Evolutionary conservation across 2,797 vertebrate species (phyloP).

Genomic region (Orientallactaga sibirica): DNA sequence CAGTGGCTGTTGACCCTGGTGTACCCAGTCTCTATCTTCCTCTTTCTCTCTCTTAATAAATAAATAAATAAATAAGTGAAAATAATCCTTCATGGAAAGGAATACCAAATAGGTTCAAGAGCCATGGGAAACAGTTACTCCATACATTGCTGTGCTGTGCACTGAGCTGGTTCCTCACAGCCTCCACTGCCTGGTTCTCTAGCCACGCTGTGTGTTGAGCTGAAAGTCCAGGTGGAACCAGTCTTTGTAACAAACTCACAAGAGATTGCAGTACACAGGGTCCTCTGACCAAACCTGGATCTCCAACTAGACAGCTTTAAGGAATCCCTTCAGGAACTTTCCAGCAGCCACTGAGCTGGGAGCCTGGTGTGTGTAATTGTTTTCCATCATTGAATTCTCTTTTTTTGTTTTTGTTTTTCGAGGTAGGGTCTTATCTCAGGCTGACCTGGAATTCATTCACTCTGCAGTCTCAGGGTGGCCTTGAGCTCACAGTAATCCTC

Average conservation of each 20-base stretch:
- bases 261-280: background rate
- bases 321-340: conserved; percentile 43
- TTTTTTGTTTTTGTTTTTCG: no score
- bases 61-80: no score
- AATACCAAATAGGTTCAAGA: background rate
- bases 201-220: background rate
- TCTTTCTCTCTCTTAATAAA: no score
- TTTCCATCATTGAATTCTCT: background rate
- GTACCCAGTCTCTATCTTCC: no score
- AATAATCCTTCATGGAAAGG: no score
- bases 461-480: background rate
- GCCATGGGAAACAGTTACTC: background rate
- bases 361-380: conserved; percentile 21
- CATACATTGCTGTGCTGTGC: background rate
- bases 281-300: background rate
- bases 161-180: background rate
- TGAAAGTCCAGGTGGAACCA: background rate
- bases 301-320: background rate
- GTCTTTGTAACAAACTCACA: background rate
- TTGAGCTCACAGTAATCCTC: background rate
- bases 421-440: no score
- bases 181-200: background rate
- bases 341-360: background rate
- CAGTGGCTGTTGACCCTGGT: no score
- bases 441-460: no score